Evolutionary conservation across 2,113 vertebrate genomes (phyloP).

Genomic region (Apistogramma diplotaenia): DNA sequence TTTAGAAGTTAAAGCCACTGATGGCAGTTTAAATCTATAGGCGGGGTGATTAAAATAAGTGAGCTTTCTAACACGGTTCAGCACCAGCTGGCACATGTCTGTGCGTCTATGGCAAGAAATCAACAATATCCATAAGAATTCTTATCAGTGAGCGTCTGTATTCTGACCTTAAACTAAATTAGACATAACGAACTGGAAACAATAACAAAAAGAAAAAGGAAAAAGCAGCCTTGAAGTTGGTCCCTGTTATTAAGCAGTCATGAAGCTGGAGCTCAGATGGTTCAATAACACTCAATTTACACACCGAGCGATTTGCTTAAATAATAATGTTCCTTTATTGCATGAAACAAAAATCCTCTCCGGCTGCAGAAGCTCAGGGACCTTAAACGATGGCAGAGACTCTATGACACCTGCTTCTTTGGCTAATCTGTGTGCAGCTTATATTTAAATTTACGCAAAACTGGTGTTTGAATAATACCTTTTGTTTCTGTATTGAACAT

Average conservation of each 20-base stretch:
- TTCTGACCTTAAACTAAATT: background rate
- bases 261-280: no score
- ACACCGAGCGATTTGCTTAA: no score
- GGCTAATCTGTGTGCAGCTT: background rate
- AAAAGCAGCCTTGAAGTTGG: background rate
- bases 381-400: no score
- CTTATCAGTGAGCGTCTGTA: no score
- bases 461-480: background rate
- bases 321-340: no score
- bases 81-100: background rate
- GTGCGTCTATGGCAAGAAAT: no score
- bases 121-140: no score
- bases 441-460: background rate
- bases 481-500: background rate
- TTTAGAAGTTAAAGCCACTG: conserved; percentile 49
- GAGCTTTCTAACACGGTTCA: conserved; percentile 3
- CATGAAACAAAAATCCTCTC: no score
- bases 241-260: background rate
- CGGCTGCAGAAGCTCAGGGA: no score
- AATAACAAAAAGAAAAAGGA: background rate
- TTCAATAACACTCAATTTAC: no score
- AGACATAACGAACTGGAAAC: background rate
- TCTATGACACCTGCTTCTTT: background rate
- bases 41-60: conserved; percentile 29
- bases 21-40: conserved; percentile 44